Percentiles rank a stretch among this genome's conserved stretches.
Evolutionary conservation across 2,797 vertebrate genomes (phyloP).

Genomic region (Sitta carolinensis): DNA sequence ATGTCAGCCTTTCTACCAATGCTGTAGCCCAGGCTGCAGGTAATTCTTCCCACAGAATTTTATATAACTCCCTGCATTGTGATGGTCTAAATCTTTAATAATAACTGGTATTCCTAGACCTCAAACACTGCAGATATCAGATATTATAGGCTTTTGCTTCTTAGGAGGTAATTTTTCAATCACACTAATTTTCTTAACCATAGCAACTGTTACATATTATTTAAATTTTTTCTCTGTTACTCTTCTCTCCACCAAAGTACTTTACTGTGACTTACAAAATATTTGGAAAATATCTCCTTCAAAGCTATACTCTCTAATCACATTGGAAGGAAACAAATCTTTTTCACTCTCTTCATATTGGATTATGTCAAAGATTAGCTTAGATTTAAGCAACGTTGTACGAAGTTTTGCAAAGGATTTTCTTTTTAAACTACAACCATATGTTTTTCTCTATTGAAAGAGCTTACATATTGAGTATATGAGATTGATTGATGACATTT

Average conservation of each 20-base stretch:
- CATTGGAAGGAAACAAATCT: slow-evolving; percentile 58
- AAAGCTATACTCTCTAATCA: slow-evolving; percentile 15
- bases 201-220: background rate
- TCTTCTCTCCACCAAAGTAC: background rate
- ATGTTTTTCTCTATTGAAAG: slow-evolving; percentile 64
- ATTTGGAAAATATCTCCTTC: slow-evolving; percentile 7
- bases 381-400: slow-evolving; percentile 42
- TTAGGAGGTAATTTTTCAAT: background rate
- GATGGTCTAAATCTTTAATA: background rate
- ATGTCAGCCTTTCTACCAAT: background rate
- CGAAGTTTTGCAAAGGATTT: slow-evolving; percentile 64
- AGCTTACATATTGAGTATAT: slow-evolving; percentile 37
- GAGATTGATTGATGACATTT: slow-evolving; percentile 70
- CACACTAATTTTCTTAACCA: background rate
- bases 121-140: background rate
- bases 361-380: slow-evolving; percentile 74
- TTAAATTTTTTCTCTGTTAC: background rate
- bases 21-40: background rate
- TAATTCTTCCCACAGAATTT: background rate
- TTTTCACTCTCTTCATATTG: slow-evolving; percentile 62
- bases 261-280: background rate
- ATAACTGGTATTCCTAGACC: background rate
- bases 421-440: slow-evolving; percentile 72
- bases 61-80: background rate
- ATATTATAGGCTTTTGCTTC: background rate